Conservation (phyloP, 2,797 vertebrate species). For the Pygocentrus nattereri region DNA sequence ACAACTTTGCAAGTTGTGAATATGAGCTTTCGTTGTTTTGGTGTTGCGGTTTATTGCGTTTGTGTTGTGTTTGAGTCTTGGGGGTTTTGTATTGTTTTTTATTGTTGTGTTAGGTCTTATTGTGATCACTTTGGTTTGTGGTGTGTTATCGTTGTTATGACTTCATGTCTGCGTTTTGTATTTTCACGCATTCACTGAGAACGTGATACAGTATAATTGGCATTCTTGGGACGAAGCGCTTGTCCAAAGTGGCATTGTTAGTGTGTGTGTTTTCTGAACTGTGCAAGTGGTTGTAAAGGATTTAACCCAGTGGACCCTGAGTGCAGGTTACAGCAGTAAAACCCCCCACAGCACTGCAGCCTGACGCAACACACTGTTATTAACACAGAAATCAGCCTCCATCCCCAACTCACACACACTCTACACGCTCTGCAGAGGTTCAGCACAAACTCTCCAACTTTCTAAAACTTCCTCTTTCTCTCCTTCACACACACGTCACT, state of each 20-base stretch:
- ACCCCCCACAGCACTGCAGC: neutral
- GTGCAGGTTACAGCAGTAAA: neutral
- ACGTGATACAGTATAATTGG: neutral
- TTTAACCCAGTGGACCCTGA: neutral
- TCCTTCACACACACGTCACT: neutral
- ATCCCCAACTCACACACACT: neutral
- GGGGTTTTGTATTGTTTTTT: too few relatives aligned
- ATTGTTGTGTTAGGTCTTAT: too few relatives aligned
- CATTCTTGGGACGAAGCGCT: neutral
- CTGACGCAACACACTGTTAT: constrained; percentile 3
- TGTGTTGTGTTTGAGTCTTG: neutral
- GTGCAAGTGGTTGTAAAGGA: neutral
- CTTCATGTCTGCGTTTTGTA: neutral
- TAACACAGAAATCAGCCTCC: neutral
- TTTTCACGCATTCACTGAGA: neutral
- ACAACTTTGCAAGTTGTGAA: too few relatives aligned
- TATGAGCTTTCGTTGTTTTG: too few relatives aligned
- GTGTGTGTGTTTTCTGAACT: neutral
- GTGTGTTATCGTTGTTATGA: neutral
- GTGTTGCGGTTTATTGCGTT: too few relatives aligned
- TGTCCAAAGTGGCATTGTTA: constrained; percentile 11
- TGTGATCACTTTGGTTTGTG: too few relatives aligned
- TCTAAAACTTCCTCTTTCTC: neutral
- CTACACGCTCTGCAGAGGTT: neutral
- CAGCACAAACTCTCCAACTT: neutral